A percentile compares a stretch with the other conserved stretches of the same genome.
These are phyloP conservation scores for Alligator mississippiensis DNA, from an alignment of 2,113 vertebrate species.

Conservation along the genomic window DNA sequence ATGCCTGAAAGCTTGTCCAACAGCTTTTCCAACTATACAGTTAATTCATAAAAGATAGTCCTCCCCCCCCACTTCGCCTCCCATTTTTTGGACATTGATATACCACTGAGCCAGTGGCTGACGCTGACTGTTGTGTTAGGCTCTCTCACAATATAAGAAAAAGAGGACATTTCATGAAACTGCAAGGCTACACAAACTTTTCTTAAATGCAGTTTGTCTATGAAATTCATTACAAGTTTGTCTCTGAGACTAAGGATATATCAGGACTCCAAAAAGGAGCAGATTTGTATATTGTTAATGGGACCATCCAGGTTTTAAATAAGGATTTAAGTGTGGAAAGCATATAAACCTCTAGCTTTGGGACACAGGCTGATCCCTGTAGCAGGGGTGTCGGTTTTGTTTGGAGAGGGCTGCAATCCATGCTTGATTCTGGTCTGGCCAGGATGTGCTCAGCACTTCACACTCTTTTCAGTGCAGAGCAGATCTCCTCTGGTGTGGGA, in stretches of 20 bases:
- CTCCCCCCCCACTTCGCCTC: background rate
- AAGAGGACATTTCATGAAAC: background rate
- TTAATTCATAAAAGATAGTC: too few species aligned
- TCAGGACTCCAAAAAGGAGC: background rate
- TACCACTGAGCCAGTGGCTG: background rate
- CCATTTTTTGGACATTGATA: background rate
- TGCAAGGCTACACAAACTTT: background rate
- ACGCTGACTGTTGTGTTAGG: background rate
- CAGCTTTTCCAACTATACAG: too few species aligned
- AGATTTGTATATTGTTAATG: background rate
- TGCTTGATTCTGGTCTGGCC: accelerated
- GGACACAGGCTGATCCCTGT: too few species aligned
- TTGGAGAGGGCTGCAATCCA: accelerated
- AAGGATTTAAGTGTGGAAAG: background rate
- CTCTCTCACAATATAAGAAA: background rate
- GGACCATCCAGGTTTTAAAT: background rate
- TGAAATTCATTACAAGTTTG: background rate
- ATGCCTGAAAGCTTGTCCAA: too few species aligned
- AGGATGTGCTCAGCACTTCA: accelerated
- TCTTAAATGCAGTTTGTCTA: background rate
- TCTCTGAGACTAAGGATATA: background rate
- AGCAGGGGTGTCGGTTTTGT: too few species aligned
- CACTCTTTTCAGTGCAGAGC: accelerated
- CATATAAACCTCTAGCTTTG: background rate
- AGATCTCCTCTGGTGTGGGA: background rate